Evolutionary conservation across 2,888 invertebrate species (phyloP).

Genomic region (Hybos culiciformis): DNA sequence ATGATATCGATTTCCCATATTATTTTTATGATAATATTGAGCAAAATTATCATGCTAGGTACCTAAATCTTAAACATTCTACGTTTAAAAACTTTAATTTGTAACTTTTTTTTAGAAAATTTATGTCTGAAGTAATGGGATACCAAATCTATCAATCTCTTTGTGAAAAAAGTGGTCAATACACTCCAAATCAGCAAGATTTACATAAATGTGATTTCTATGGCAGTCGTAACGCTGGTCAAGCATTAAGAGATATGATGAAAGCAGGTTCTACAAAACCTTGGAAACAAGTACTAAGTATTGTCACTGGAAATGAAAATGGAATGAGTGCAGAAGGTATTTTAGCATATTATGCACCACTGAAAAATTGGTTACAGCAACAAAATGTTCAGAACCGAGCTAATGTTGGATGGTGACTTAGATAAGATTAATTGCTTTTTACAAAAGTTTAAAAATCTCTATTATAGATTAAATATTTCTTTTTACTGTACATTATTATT

Average conservation of each 20-base stretch:
- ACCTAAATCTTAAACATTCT: constrained; percentile 16
- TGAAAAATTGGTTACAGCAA: constrained; percentile 42
- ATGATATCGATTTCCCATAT: constrained; percentile 57
- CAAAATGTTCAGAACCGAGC: constrained; percentile 38
- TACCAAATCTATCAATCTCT: constrained; percentile 44
- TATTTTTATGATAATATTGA: constrained; percentile 44
- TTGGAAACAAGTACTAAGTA: constrained; percentile 51
- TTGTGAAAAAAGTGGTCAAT: constrained; percentile 49
- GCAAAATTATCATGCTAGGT: constrained; percentile 21
- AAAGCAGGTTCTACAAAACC: constrained; percentile 41
- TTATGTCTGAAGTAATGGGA: constrained; percentile 62
- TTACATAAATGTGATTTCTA: constrained; percentile 58
- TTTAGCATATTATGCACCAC: constrained; percentile 47
- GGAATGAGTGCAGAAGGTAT: constrained; percentile 48
- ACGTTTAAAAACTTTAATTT: neutral
- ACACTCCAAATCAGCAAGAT: constrained; percentile 37
- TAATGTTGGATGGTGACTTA: constrained; percentile 18
- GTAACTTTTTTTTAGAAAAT: constrained; percentile 46
- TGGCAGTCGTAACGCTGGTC: constrained; percentile 46
- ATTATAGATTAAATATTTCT: no score
- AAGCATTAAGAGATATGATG: constrained; percentile 37
- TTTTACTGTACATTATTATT: no score
- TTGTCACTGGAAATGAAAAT: constrained; percentile 57
- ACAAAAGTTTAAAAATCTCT: no score
- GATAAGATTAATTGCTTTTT: no score